Conservation (phyloP, 2,888 invertebrate species). For the Camponotus fellah region DNA sequence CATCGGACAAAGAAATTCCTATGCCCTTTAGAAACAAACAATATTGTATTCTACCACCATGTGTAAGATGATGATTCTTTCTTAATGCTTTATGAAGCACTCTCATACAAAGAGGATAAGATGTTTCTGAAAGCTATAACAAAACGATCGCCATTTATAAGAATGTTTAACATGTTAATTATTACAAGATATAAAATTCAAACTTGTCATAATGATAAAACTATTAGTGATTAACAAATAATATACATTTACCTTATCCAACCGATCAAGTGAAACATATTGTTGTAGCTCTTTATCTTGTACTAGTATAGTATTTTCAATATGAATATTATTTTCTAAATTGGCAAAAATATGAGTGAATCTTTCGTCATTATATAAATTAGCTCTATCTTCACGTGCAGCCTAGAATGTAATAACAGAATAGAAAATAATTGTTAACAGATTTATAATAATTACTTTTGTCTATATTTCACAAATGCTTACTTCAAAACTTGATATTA, state of each 20-base stretch:
- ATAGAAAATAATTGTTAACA: neutral
- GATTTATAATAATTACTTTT: slow-evolving; percentile 1
- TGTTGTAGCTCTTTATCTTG: neutral
- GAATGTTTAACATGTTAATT: slow-evolving; percentile 71
- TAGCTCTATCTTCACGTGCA: slow-evolving; percentile 49
- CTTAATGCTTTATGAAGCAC: slow-evolving; percentile 93
- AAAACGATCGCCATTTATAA: neutral
- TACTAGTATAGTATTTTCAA: neutral
- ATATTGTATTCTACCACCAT: slow-evolving; percentile 95
- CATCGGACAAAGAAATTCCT: slow-evolving; percentile 96
- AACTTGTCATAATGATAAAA: neutral
- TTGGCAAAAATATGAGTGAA: slow-evolving; percentile 35
- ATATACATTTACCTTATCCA: slow-evolving; percentile 53
- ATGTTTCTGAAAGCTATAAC: slow-evolving; percentile 90
- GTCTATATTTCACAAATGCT: slow-evolving; percentile 74
- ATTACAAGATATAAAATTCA: slow-evolving; percentile 18
- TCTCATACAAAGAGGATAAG: slow-evolving; percentile 98
- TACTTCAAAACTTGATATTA: slow-evolving; percentile 91
- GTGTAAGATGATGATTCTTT: slow-evolving; percentile 94
- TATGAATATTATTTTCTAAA: slow-evolving; percentile 33
- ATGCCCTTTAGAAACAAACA: slow-evolving; percentile 98
- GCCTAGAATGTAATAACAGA: slow-evolving; percentile 28
- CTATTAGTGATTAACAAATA: neutral
- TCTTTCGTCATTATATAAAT: slow-evolving; percentile 51
- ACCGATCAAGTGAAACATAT: slow-evolving; percentile 17